phyloP scores from a whole-genome alignment of 1,140 invertebrate species.

The Hyphantria cunea region DNA sequence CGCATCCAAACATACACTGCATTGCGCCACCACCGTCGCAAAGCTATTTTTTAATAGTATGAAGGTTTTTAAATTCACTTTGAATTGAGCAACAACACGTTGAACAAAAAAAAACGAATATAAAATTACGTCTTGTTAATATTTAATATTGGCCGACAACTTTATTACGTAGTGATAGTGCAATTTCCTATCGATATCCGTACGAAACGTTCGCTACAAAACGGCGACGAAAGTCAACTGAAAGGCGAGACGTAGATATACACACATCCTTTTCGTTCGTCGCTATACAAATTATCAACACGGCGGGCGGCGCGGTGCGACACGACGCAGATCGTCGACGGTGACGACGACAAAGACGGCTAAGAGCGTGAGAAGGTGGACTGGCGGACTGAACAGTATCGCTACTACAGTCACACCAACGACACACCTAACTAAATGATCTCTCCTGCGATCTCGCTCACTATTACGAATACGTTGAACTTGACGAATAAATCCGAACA shows the following conservation, averaged over 20 bases:
- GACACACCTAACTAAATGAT: slow-evolving; percentile 49
- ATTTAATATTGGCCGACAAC: slow-evolving; percentile 50
- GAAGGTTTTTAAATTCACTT: slow-evolving; percentile 40
- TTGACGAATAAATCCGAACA: slow-evolving; percentile 54
- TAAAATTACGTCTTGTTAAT: slow-evolving; percentile 29
- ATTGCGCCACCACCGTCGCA: slow-evolving; percentile 75
- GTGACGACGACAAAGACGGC: slow-evolving; percentile 44
- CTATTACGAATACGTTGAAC: slow-evolving; percentile 50
- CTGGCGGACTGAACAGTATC: slow-evolving; percentile 57
- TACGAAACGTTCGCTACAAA: slow-evolving; percentile 79
- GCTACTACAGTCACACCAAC: slow-evolving; percentile 66
- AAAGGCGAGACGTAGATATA: slow-evolving; percentile 79
- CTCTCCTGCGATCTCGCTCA: slow-evolving; percentile 65
- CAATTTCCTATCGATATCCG: slow-evolving; percentile 74
- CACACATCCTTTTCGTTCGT: slow-evolving; percentile 74
- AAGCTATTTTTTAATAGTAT: slow-evolving; percentile 56
- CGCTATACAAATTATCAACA: slow-evolving; percentile 78
- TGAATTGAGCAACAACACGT: slow-evolving; percentile 8
- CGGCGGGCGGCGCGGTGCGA: slow-evolving; percentile 57
- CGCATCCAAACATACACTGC: slow-evolving; percentile 77
- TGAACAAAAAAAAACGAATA: slow-evolving; percentile 5
- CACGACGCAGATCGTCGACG: slow-evolving; percentile 50
- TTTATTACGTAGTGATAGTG: slow-evolving; percentile 77
- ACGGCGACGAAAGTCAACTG: slow-evolving; percentile 81
- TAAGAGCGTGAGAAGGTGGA: slow-evolving; percentile 33